Evolutionary conservation across 2,888 invertebrate genomes (phyloP).

Genomic region (Tetanocera ferruginea): DNA sequence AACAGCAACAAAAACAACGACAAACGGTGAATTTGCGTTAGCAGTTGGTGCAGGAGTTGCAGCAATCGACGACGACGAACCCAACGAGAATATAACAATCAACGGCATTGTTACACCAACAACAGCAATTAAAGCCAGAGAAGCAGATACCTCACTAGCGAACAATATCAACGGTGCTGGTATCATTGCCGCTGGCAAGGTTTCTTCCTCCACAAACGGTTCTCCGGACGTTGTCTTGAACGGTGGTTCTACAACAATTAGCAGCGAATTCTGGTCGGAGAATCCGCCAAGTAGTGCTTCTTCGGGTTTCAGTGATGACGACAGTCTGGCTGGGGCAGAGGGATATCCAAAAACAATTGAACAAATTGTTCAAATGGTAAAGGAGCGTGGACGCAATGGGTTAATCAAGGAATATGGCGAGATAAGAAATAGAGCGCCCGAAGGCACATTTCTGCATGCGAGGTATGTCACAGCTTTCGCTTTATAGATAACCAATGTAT

Average conservation of each 20-base stretch:
- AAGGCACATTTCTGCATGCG: constrained; percentile 90
- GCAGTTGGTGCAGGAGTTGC: constrained; percentile 35
- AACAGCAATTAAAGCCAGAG: constrained; percentile 33
- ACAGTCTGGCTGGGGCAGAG: constrained; percentile 82
- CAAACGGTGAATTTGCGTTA: constrained; percentile 46
- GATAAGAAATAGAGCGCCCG: constrained; percentile 85
- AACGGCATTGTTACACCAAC: constrained; percentile 39
- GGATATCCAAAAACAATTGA: constrained; percentile 81
- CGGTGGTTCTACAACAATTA: constrained; percentile 48
- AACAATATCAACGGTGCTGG: constrained; percentile 43
- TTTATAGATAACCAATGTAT: not conserved
- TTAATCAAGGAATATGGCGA: constrained; percentile 90
- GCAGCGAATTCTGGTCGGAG: constrained; percentile 69
- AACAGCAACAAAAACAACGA: constrained; percentile 52
- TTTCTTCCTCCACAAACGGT: constrained; percentile 26
- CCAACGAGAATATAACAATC: constrained; percentile 62
- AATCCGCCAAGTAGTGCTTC: constrained; percentile 82
- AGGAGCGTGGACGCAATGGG: constrained; percentile 83
- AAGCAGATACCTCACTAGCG: constrained; percentile 41
- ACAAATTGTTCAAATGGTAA: constrained; percentile 74
- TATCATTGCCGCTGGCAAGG: constrained; percentile 34
- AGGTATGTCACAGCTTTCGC: no score
- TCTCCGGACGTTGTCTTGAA: constrained; percentile 39
- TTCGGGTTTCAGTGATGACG: constrained; percentile 92
- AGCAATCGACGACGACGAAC: constrained; percentile 46